Evolutionary conservation across 2,113 vertebrate species (phyloP).

Genomic region (Leptodactylus fuscus): DNA sequence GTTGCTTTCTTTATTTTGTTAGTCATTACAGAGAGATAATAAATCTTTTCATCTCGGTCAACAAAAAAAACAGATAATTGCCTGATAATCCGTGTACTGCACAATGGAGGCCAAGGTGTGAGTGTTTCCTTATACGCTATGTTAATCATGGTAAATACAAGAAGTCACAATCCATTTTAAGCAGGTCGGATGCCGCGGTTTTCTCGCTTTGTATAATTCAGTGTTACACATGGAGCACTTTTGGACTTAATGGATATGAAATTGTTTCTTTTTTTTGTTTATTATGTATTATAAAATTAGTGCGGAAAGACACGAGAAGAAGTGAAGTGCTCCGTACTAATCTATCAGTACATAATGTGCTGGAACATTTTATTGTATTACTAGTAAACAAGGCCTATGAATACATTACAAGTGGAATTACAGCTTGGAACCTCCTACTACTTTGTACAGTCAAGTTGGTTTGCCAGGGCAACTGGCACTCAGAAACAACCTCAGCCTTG

Average conservation of each 20-base stretch:
- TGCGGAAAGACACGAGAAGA: background rate
- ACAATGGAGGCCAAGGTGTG: background rate
- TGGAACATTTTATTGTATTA: background rate
- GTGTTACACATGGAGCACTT: background rate
- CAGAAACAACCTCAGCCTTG: too few relatives aligned
- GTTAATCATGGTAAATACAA: constrained; percentile 11
- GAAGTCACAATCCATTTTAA: constrained; percentile 19
- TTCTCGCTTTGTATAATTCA: background rate
- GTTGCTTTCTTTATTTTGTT: background rate
- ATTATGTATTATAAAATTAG: background rate
- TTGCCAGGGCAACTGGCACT: too few relatives aligned
- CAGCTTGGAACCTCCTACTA: too few relatives aligned
- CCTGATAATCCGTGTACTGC: background rate
- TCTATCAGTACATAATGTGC: background rate
- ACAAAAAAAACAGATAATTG: background rate
- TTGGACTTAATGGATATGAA: background rate
- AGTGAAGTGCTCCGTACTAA: background rate
- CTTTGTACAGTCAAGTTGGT: too few relatives aligned
- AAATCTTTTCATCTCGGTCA: background rate
- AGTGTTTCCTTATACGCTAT: background rate
- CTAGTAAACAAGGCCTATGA: background rate
- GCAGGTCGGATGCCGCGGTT: background rate
- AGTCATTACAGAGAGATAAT: background rate
- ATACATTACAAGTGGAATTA: background rate
- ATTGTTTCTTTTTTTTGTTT: background rate